A percentile compares a stretch with the other conserved stretches of the same genome.
Evolutionary conservation across 2,797 vertebrate genomes (phyloP).

Genomic region (Pseudomugil tenellus): DNA sequence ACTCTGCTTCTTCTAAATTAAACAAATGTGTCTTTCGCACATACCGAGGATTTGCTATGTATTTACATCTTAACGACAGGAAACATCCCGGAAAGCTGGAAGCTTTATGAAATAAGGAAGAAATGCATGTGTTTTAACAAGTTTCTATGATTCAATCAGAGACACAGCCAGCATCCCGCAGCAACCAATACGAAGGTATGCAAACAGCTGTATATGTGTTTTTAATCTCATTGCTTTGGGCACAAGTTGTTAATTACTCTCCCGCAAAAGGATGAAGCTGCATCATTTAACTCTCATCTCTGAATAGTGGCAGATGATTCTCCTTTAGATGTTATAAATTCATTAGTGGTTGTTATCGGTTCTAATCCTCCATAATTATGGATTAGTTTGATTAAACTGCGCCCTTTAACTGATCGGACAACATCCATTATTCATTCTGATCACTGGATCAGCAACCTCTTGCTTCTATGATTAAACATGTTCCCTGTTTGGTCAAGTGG

Average conservation of each 20-base stretch:
- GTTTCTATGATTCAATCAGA: not conserved
- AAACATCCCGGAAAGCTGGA: not conserved
- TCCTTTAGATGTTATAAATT: not conserved
- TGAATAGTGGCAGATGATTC: not conserved
- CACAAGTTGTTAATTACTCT: not conserved
- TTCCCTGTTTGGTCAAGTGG: not conserved
- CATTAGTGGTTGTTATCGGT: not conserved
- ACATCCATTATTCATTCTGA: not conserved
- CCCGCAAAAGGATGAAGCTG: not conserved
- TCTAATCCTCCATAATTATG: not conserved
- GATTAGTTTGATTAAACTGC: not conserved
- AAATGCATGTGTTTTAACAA: not conserved
- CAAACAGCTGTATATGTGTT: not conserved
- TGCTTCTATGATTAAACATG: not conserved
- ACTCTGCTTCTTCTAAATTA: constrained; percentile 22
- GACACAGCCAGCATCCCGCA: not conserved
- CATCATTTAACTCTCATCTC: not conserved
- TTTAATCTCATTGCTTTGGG: not conserved
- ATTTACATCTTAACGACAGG: constrained; percentile 1
- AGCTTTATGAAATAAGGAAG: not conserved
- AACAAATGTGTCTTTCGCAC: constrained; percentile 1
- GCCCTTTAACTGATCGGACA: not conserved
- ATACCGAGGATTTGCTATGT: constrained; percentile 5
- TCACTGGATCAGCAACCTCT: not conserved
- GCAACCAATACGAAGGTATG: not conserved